These are phyloP conservation scores for Chascanopsetta lugubris DNA, from an alignment of 2,113 vertebrate genomes.

Conservation along the genomic window DNA sequence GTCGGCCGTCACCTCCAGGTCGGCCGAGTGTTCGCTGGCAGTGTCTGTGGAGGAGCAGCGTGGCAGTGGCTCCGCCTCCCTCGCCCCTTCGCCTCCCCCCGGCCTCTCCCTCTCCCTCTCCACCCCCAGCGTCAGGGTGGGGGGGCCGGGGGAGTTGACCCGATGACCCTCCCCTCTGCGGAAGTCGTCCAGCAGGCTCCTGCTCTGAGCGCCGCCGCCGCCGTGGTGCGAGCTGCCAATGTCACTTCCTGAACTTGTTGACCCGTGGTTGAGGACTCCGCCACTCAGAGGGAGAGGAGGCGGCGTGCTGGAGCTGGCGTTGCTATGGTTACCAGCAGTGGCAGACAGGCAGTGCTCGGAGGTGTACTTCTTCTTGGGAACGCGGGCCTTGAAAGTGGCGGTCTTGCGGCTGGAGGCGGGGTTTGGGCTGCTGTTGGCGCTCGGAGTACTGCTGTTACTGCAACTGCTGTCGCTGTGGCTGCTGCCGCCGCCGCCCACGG, in stretches of 20 bases:
- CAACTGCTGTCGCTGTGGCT: slow-evolving; percentile 71
- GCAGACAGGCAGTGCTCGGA: slow-evolving; percentile 82
- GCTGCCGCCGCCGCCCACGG: slow-evolving; percentile 56
- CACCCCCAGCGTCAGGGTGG: slow-evolving; percentile 54
- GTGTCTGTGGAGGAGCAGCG: slow-evolving; percentile 93
- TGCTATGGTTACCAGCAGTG: slow-evolving; percentile 69
- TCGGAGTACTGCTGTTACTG: slow-evolving; percentile 79
- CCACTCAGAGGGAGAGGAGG: slow-evolving; percentile 44
- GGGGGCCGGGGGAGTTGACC: slow-evolving; percentile 63
- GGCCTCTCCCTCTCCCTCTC: slow-evolving; percentile 62
- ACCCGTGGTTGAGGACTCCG: slow-evolving; percentile 49
- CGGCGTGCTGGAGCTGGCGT: slow-evolving; percentile 61
- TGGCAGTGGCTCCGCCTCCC: slow-evolving; percentile 66
- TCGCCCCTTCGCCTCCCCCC: slow-evolving; percentile 34
- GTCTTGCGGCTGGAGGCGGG: slow-evolving; percentile 86
- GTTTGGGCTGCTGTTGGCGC: slow-evolving; percentile 82
- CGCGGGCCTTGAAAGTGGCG: slow-evolving; percentile 89
- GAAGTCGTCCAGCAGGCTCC: slow-evolving; percentile 56
- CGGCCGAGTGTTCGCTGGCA: slow-evolving; percentile 90
- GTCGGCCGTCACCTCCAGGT: slow-evolving; percentile 79
- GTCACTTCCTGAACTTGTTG: slow-evolving; percentile 50
- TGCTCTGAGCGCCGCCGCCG: slow-evolving; percentile 34
- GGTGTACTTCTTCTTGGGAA: slow-evolving; percentile 91
- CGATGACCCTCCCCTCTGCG: slow-evolving; percentile 40
- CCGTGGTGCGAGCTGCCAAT: slow-evolving; percentile 37